These are phyloP conservation scores for Tarsius wallacei DNA, from an alignment of 2,797 vertebrate genomes.

Conservation along the genomic window DNA sequence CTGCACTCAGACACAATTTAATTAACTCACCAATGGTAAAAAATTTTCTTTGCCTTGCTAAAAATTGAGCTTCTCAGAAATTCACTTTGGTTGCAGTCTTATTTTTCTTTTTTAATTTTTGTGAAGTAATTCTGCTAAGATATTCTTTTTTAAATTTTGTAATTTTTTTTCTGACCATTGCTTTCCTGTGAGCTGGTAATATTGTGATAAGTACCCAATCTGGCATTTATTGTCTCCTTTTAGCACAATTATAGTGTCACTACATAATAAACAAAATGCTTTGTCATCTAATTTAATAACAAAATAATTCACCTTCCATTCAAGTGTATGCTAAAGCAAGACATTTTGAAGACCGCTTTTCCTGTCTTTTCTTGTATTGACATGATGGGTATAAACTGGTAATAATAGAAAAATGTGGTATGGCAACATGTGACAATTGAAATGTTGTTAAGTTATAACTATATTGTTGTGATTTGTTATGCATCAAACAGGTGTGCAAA, in stretches of 20 bases:
- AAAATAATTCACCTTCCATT: conserved; percentile 16
- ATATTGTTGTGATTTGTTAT: background rate
- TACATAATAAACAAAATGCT: conserved; percentile 35
- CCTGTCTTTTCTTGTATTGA: background rate
- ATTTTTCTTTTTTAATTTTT: conserved; percentile 47
- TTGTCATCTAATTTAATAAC: conserved; percentile 16
- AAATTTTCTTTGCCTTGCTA: conserved; percentile 36
- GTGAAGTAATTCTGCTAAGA: conserved; percentile 28
- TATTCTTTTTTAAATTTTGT: conserved; percentile 57
- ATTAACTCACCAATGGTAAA: conserved; percentile 40
- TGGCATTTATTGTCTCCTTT: conserved; percentile 25
- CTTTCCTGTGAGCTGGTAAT: conserved; percentile 45
- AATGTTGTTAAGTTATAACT: background rate
- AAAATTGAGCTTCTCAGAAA: conserved; percentile 44
- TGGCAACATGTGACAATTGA: background rate
- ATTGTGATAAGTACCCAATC: background rate
- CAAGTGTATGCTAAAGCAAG: background rate
- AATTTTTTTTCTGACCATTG: conserved; percentile 43
- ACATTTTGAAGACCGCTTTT: background rate
- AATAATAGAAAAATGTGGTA: background rate
- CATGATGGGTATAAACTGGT: background rate
- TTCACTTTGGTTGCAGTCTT: conserved; percentile 35
- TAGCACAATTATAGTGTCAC: background rate
- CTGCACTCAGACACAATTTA: conserved; percentile 33
- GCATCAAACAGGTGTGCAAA: background rate